phyloP scores from a whole-genome alignment of 1,140 invertebrate genomes.

The Pogonognathellus flavescens region DNA sequence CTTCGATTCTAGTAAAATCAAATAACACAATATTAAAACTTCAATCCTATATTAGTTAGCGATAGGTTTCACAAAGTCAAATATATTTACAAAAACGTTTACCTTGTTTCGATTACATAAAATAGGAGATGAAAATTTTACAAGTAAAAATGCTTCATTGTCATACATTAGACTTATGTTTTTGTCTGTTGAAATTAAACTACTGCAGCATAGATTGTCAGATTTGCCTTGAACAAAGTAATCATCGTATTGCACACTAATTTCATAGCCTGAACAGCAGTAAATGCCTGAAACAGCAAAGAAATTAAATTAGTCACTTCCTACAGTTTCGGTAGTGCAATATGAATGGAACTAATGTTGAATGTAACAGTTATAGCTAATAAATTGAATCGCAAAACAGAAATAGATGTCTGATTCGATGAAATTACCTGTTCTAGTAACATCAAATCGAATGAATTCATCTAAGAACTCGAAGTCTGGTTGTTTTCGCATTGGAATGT shows the following conservation, averaged over 20 bases:
- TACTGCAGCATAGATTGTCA: conserved; percentile 6
- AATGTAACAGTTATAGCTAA: neutral
- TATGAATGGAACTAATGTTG: neutral
- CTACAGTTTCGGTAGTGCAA: neutral
- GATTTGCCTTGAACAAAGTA: conserved; percentile 41
- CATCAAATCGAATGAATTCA: conserved; percentile 58
- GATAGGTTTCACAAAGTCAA: too few species aligned
- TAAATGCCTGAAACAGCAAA: conserved; percentile 29
- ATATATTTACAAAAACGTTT: too few species aligned
- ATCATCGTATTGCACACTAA: conserved; percentile 59
- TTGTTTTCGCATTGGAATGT: conserved; percentile 26
- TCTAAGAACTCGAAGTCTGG: conserved; percentile 41
- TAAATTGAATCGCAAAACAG: neutral
- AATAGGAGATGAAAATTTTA: conserved; percentile 31
- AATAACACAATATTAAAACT: neutral
- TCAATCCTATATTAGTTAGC: neutral
- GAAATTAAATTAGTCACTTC: neutral
- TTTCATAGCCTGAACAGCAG: conserved; percentile 50
- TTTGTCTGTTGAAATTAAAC: neutral
- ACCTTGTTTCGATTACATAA: conserved; percentile 44
- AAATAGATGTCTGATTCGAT: neutral
- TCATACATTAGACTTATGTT: conserved; percentile 16
- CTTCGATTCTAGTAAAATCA: neutral
- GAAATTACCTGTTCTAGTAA: conserved; percentile 55
- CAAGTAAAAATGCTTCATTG: conserved; percentile 26